Evolutionary conservation across 2,113 vertebrate genomes (phyloP), one percentile per base, ranked within the genome.

Genomic region (Donacobius atricapilla): DNA sequence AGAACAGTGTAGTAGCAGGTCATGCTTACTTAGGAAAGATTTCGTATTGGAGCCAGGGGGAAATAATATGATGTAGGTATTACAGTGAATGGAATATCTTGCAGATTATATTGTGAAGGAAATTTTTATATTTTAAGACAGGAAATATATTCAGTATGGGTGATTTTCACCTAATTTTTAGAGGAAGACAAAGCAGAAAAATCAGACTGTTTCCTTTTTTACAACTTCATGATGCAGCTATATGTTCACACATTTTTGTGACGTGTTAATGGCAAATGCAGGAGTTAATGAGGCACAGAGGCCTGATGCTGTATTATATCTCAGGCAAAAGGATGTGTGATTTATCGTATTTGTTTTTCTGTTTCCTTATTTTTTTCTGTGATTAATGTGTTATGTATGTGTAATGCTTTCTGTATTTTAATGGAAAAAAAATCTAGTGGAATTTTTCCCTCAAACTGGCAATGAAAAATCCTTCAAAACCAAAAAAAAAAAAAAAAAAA

Each of bases 291-390:
- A 76, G 45, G 54, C 84, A 64, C 87, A 65, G 70, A 91, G 16
- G 9, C 35, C 35, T 90, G 53, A 84, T 91, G 58, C 37, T 83
- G 68, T 88, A 83, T 91, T 90, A 72, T 89, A 61, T 65, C 30
- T 75, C 25, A 60, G 40, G 31, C 20, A 91, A 86, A 88, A 94
- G 3, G 25, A 79, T 80, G 58, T 66, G 33, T 83, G 79, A 95
- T 94, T 96, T 94, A 87, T 96, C 45, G 57, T 89, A 80, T 90
- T 91, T 78, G 65, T 42, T 96, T 96, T 97, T 63, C 63, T 51
- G 6, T 73, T 68, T 77, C 63, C 56, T 70, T 95, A 92, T 57
- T 94, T 92, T 92, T 86, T 86, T 77, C 76, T 83, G 33, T 92
- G 94, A 90, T 95, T 93, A 96, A 94, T 93, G 79, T 80, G 42